Conservation (phyloP, 2,797 vertebrate species). For the Betta splendens region DNA sequence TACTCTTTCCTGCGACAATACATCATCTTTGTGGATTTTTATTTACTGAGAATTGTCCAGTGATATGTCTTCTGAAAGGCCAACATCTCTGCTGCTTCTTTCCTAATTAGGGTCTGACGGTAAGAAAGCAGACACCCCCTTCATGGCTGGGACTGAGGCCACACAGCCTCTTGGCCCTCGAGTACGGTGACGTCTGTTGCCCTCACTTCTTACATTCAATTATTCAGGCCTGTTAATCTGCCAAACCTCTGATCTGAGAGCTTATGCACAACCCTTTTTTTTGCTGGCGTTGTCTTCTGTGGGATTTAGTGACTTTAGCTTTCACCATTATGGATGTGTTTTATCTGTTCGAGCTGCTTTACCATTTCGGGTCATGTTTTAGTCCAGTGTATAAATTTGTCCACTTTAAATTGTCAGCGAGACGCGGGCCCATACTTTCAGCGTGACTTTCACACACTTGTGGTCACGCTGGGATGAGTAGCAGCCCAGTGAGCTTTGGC, state of each 20-base stretch:
- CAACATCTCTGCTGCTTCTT: constrained; percentile 9
- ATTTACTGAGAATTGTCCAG: too few species aligned
- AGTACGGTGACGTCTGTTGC: constrained; percentile 12
- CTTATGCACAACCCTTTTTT: constrained; percentile 32
- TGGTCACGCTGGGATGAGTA: constrained; percentile 10
- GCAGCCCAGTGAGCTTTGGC: background rate
- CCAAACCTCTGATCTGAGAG: constrained; percentile 43
- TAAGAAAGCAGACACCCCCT: too few species aligned
- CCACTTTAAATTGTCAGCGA: constrained; percentile 9
- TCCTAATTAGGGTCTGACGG: too few species aligned
- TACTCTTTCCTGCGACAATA: too few species aligned
- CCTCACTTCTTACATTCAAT: constrained; percentile 22
- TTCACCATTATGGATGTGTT: background rate
- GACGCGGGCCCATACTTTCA: constrained; percentile 9
- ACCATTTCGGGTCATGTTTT: constrained; percentile 3
- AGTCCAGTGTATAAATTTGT: background rate
- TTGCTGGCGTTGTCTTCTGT: constrained; percentile 18
- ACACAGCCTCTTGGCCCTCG: too few species aligned
- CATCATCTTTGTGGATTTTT: too few species aligned
- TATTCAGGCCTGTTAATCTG: constrained; percentile 53
- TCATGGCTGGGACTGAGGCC: too few species aligned
- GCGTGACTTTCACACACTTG: constrained; percentile 14
- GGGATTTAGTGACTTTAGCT: constrained; percentile 24
- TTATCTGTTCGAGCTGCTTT: constrained; percentile 9
- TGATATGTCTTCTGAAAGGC: background rate